Base-by-base conservation (phyloP, 2,797 vertebrate genomes). In the Mallotus villosus region DNA sequence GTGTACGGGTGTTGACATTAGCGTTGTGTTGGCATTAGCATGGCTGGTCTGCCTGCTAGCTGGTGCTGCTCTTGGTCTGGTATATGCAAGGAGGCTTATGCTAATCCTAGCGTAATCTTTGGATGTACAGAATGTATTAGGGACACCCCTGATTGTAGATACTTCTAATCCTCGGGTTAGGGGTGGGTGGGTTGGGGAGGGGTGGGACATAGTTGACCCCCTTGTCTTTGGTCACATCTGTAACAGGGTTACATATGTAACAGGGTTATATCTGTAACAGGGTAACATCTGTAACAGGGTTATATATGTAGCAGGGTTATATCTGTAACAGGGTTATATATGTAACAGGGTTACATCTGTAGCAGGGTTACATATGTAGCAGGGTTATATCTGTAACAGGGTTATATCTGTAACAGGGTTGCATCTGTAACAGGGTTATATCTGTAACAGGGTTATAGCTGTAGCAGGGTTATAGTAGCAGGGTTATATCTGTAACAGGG, bases 31-130 rank as follows among this genome's bases (percentile, higher is more conserved):
- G 63, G 73, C 62, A 72, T 29, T 29, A 46, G 72, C 41, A 14
- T 81, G 75, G 79, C 72, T 81, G 74, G 63, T 76, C 49, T 2
- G 16, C 49, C 59, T 68, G 73, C 67, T 1, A 57, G 76, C 49
- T 76, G 25, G 21, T 78, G 74, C 72, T 72, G 57, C 78, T 63
- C 79, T 68, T 75, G 67, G 53, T 49, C 27, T 68, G 70, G 76
- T 84, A 71, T 80, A 72, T 27, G n/a, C 27, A 16, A 71, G 64
- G 64, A 14, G 85, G 84, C 86, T 85, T 82, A 79, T 77, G 72
- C 80, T 91, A 90, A 91, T 91, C 88, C 86, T 64, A 65, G 84
- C 85, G 77, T 90, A 90, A 92, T 89, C 88, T 86, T 1, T 1
- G 29, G 74, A 76, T 88, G 77, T 74, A 80, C 84, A 78, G 74